These are phyloP conservation scores for Formica selysi DNA, from an alignment of 1,140 invertebrate species.

Conservation along the genomic window DNA sequence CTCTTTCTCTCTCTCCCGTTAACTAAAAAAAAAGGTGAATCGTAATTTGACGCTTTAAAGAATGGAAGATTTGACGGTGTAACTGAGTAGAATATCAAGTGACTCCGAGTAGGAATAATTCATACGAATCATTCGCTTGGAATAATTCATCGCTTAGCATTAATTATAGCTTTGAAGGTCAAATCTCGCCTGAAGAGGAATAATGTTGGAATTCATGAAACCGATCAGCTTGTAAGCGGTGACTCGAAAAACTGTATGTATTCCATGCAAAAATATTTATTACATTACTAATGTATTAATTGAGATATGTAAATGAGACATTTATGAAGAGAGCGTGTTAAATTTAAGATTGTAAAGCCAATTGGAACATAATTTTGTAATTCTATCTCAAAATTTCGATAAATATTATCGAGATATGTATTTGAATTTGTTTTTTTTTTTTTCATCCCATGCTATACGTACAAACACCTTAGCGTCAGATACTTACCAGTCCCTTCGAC, in stretches of 20 bases:
- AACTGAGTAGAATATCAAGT: slow-evolving; percentile 53
- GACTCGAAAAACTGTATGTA: background rate
- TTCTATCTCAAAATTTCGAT: slow-evolving; percentile 6
- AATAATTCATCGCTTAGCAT: slow-evolving; percentile 70
- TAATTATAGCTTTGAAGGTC: slow-evolving; percentile 65
- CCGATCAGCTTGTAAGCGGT: background rate
- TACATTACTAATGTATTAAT: background rate
- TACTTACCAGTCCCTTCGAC: slow-evolving; percentile 80
- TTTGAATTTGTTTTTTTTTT: background rate
- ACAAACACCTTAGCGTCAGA: slow-evolving; percentile 27
- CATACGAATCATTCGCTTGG: slow-evolving; percentile 55
- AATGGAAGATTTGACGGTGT: slow-evolving; percentile 29
- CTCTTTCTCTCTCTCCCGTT: background rate
- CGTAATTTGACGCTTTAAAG: slow-evolving; percentile 58
- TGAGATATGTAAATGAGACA: slow-evolving; percentile 5
- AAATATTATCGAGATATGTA: background rate
- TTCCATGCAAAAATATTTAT: background rate
- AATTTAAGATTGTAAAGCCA: background rate
- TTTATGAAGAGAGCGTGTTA: background rate
- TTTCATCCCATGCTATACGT: slow-evolving; percentile 11
- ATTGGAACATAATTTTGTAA: slow-evolving; percentile 11
- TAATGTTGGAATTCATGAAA: slow-evolving; percentile 22
- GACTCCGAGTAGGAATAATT: slow-evolving; percentile 55
- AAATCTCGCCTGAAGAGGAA: slow-evolving; percentile 23
- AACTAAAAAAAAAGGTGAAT: slow-evolving; percentile 12